These are phyloP conservation scores for Chascanopsetta lugubris DNA, from an alignment of 2,113 vertebrate species.

Conservation along the genomic window DNA sequence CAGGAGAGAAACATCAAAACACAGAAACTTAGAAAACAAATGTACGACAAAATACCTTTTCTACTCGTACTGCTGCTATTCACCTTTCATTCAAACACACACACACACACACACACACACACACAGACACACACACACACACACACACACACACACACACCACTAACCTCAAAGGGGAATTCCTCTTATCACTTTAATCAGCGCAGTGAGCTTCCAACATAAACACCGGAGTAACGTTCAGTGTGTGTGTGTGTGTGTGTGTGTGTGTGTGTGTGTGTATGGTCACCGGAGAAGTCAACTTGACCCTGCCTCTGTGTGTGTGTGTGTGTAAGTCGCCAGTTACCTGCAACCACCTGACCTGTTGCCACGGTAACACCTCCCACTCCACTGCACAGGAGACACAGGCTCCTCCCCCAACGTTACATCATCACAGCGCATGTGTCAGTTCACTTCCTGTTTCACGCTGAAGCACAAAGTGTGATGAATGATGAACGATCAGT, in stretches of 20 bases:
- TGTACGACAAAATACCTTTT: too few relatives aligned
- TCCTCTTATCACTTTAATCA: constrained; percentile 15
- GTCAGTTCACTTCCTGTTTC: too few relatives aligned
- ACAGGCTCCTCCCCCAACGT: neutral
- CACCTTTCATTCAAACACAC: too few relatives aligned
- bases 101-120: neutral
- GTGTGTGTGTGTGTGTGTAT: neutral
- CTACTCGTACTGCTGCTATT: too few relatives aligned
- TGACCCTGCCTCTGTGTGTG: neutral
- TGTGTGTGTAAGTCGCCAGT: neutral
- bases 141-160: constrained; percentile 29
- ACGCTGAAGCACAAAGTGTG: too few relatives aligned
- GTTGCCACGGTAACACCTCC: constrained; percentile 28
- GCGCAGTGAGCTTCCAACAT: constrained; percentile 23
- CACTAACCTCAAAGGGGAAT: constrained; percentile 42
- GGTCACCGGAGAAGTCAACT: constrained; percentile 24
- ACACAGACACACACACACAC: constrained; percentile 6
- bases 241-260: constrained; percentile 1
- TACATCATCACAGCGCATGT: neutral
- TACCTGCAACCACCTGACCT: neutral
- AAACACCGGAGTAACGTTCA: constrained; percentile 38
- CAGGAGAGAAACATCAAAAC: too few relatives aligned
- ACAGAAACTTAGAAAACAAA: too few relatives aligned
- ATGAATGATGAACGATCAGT: too few relatives aligned
- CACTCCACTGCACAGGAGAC: neutral